Evolutionary conservation across 1,140 invertebrate genomes (phyloP).

Genomic region (Drosophila azteca): DNA sequence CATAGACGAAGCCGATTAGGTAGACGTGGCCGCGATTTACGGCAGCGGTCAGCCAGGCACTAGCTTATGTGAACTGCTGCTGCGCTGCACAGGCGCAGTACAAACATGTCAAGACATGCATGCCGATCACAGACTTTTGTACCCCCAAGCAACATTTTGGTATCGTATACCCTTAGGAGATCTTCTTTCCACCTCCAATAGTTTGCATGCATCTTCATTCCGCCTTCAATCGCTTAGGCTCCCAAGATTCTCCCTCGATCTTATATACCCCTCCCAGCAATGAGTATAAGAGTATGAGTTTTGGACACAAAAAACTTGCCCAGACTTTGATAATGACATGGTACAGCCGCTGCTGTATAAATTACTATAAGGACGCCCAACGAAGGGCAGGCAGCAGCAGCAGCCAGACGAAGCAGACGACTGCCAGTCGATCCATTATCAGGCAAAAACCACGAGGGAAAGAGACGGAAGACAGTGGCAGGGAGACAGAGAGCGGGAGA

Average conservation of each 20-base stretch:
- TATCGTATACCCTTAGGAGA: too few relatives aligned
- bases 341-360: slow-evolving; percentile 74
- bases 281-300: neutral
- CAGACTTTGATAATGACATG: slow-evolving; percentile 66
- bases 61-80: too few relatives aligned
- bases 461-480: neutral
- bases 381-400: slow-evolving; percentile 5
- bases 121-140: too few relatives aligned
- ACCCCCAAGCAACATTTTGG: too few relatives aligned
- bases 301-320: slow-evolving; percentile 35
- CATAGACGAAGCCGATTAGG: too few relatives aligned
- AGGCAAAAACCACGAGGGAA: slow-evolving; percentile 15
- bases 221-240: neutral
- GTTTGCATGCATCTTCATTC: neutral
- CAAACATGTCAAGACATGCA: too few relatives aligned
- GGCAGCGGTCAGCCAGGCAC: too few relatives aligned
- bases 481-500: slow-evolving; percentile 24
- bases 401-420: too few relatives aligned
- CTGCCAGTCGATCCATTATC: slow-evolving; percentile 34
- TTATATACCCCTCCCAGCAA: neutral
- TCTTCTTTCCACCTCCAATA: neutral
- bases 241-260: too few relatives aligned
- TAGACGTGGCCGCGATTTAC: too few relatives aligned
- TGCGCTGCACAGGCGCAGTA: too few relatives aligned
- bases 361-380: slow-evolving; percentile 69